A percentile compares a stretch with the other conserved stretches of the same genome.
Conservation (phyloP, 2,113 vertebrate genomes). For the Diphyllodes magnificus region DNA sequence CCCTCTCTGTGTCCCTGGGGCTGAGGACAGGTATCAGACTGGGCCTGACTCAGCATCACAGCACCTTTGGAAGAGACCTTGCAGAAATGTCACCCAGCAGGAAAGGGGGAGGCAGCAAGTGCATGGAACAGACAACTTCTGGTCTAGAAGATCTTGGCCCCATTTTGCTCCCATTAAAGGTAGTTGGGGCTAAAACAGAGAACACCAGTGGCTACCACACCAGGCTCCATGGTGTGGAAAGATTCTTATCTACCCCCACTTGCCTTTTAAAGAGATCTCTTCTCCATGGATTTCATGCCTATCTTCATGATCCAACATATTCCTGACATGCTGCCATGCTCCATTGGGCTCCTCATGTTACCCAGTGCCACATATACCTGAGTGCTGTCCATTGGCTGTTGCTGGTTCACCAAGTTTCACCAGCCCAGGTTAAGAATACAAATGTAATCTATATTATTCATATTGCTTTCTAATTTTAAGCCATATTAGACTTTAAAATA, state of each 20-base stretch:
- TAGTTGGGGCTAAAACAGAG: not conserved
- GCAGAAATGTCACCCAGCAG: not conserved
- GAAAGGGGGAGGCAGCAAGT: not conserved
- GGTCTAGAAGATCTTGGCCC: not conserved
- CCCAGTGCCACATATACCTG: not conserved
- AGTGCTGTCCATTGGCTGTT: not conserved
- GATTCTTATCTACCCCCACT: not conserved
- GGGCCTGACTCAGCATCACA: not conserved
- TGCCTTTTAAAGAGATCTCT: not conserved
- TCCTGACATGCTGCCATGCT: not conserved
- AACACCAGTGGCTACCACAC: not conserved
- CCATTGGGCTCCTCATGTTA: not conserved
- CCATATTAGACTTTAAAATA: not conserved
- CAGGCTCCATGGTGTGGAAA: not conserved
- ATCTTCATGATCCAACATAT: not conserved
- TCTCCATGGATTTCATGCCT: not conserved
- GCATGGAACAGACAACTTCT: not conserved
- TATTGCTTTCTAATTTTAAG: not conserved
- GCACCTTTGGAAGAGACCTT: not conserved
- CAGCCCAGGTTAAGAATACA: not conserved
- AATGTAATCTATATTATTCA: not conserved
- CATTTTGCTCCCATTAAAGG: not conserved
- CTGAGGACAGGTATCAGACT: not conserved
- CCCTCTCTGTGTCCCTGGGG: not conserved
- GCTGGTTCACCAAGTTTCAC: not conserved